Evolutionary conservation across 2,113 vertebrate species (phyloP), one percentile per base, ranked within the genome.

Genomic region (Engystomops pustulosus): DNA sequence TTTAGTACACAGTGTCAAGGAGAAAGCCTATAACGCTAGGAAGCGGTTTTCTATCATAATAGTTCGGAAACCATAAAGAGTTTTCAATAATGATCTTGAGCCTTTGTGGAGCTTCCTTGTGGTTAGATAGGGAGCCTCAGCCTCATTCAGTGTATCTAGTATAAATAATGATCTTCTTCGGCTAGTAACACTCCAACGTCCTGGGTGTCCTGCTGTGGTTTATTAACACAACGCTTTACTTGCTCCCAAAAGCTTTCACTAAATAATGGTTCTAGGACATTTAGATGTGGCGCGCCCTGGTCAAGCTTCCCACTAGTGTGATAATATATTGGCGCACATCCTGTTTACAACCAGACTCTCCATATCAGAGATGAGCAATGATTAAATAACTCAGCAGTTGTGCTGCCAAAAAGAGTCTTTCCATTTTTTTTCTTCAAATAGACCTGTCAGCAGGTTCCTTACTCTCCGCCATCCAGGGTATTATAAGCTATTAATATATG

Each of bases 21-120:
- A 44, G 45, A 71, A 71, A 2, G 17, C 74, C 2, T 58, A 9
- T 23, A 77, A 77, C 9, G 58, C 58, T 55, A 58, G 18, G 18
- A 53, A 77, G 30, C 3, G 53, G 49, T 38, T 51, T 77, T 55
- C 3, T 25, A 72, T 45, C n/a, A 72, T 45, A 27, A 44, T 36
- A 67, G 32, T 20, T 36, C 36, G 62, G 17, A 67, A 67, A 67
- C 62, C 30, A 67, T 67, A 20, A 67, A 67, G 62, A 67, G 36
- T 34, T 20, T 67, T 67, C 9, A 32, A 34, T 67, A 65, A 65
- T 34, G 20, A 70, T 20, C 20, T 41, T 14, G 18, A 23, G 68
- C 18, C 10, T 68, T 15, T 20, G 23, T 32, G 20, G 17, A 68
- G 32, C 65, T 34, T 67, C 27, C 27, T 20, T 67, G 62, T 67